phyloP scores from a whole-genome alignment of 2,113 vertebrate genomes.

The Choloepus hoffmanni region DNA sequence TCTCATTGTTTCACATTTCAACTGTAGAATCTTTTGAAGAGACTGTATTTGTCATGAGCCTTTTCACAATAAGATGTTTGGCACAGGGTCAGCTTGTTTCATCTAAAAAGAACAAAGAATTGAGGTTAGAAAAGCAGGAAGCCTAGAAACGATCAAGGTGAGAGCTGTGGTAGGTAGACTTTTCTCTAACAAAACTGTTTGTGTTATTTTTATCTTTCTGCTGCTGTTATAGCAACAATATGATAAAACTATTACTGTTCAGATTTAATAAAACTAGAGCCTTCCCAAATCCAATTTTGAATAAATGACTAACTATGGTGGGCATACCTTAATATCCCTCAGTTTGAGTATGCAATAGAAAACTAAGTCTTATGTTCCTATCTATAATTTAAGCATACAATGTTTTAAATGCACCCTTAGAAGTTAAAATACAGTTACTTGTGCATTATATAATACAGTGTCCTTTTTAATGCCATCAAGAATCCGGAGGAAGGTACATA shows the following conservation, averaged over 20 bases:
- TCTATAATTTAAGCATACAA: constrained; percentile 8
- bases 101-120: constrained; percentile 15
- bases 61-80: constrained; percentile 24
- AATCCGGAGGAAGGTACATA: background rate
- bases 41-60: background rate
- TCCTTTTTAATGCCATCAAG: background rate
- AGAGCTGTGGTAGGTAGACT: background rate
- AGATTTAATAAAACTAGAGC: constrained; percentile 41
- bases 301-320: background rate
- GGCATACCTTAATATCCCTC: background rate
- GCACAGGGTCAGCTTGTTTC: background rate
- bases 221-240: constrained; percentile 27
- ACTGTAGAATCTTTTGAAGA: background rate
- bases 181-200: constrained; percentile 18
- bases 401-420: constrained; percentile 36
- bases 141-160: constrained; percentile 1
- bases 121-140: constrained; percentile 38
- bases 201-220: constrained; percentile 52
- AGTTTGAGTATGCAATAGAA: background rate
- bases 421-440: background rate
- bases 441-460: constrained; percentile 20
- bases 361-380: background rate
- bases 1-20: background rate
- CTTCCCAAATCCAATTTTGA: constrained; percentile 38
- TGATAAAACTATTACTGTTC: constrained; percentile 18